Base-by-base conservation (phyloP, 23 tunicate genomes). In the Ciona savignyi region DNA sequence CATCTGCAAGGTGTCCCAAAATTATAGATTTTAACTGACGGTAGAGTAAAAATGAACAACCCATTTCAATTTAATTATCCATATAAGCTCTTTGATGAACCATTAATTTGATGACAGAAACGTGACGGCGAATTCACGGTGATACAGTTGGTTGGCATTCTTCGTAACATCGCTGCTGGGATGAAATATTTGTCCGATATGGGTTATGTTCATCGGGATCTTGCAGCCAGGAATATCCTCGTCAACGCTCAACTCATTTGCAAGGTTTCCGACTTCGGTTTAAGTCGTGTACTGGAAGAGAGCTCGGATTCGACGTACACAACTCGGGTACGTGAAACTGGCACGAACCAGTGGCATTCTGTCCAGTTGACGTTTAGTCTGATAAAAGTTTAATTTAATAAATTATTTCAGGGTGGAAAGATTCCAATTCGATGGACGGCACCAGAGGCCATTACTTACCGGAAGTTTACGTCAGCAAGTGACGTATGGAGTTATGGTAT, bases 401-500 rank as follows among this genome's bases (percentile, higher is more conserved):
- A 6, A 42, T 22, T 48, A 4, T 32, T 65, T 42, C 33, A 95
- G 93, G 99, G 96, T 11, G 99, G 99, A 30, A 95, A 88, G 35
- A 83, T 92, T 32, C 90, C 96, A 19, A 89, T 89, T 62, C 90
- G 95, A 0, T 95, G 99, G 99, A 89, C 93, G 27, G 99, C 99
- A 26, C 99, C 99, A 30, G 99, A 95, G 60, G 96, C 92, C 1
- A 72, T 95, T 32, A 95, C 93, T 1, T 91, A 68, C 83, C 86
- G 99, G 22, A 85, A 84, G 42, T 95, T 83, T 65, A 89, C 96
- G 30, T 92, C 90, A 23, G 87, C 99, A 28, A 89, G 96, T 76
- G 99, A 95, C 72, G 99, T 95, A 9, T 95, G 99, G 99, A 95
- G 99, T 51, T 95, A 71, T 69, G 99, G 99, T 34, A 91, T 95